Conservation (phyloP, 2,888 invertebrate genomes). For the Oscheius sp. region DNA sequence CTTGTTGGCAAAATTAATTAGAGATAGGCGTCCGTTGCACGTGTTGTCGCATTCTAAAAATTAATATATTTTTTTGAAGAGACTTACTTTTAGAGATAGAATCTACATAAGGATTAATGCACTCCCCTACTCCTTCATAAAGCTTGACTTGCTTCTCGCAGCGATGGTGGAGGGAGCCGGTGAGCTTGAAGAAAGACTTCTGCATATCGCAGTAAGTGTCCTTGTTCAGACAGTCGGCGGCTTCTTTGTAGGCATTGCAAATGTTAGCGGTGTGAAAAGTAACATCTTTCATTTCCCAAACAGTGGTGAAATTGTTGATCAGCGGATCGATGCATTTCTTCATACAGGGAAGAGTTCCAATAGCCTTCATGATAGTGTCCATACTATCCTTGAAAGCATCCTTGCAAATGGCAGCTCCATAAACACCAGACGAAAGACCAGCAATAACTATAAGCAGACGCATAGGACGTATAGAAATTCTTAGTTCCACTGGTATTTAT, state of each 20-base stretch:
- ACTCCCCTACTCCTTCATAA: constrained; percentile 38
- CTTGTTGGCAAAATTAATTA: constrained; percentile 39
- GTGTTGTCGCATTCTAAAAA: constrained; percentile 39
- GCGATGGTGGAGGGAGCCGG: constrained; percentile 1
- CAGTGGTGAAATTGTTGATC: constrained; percentile 38
- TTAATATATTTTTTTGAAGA: not conserved
- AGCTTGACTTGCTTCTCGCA: constrained; percentile 39
- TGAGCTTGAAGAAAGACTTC: constrained; percentile 33
- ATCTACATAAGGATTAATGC: constrained; percentile 37
- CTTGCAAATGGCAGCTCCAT: not conserved
- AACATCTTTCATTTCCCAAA: constrained; percentile 47
- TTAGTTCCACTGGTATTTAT: no score
- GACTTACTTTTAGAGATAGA: constrained; percentile 33
- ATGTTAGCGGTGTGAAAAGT: constrained; percentile 37
- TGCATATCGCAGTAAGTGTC: constrained; percentile 42
- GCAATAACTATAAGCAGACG: no score
- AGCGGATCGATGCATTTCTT: constrained; percentile 48
- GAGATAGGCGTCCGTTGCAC: constrained; percentile 39
- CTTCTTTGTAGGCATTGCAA: constrained; percentile 41
- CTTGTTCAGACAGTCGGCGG: constrained; percentile 35
- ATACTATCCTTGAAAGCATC: constrained; percentile 10
- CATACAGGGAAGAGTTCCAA: constrained; percentile 47
- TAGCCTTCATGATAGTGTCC: constrained; percentile 46
- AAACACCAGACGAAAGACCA: not conserved
- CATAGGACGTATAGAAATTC: no score